Base-by-base conservation (phyloP, 2,888 invertebrate species). In the Drosophila sordidapex region DNA sequence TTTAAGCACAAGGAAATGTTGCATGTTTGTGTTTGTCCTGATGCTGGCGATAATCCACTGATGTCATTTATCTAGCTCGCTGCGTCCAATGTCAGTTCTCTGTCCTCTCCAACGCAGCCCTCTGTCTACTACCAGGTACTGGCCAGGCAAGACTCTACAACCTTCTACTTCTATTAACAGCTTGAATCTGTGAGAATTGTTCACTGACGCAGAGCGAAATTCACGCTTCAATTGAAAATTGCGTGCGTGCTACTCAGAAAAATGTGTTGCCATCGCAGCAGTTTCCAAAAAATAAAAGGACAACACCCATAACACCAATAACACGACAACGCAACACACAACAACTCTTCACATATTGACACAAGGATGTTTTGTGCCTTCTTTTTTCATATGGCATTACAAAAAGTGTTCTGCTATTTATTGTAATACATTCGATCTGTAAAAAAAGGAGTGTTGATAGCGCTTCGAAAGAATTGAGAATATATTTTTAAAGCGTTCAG, bases 191-290 rank as follows among this genome's bases (percentile, higher is more conserved):
- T 36, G 65, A 66, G 76, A 81, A 89, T 89, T 89, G 90, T 77
- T 89, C 82, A 86, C 78, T 79, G 75, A 79, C 81, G 82, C 81
- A 77, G 79, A 82, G 83, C 75, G 62, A 87, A 86, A 81, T 89
- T 89, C 77, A 89, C 89, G 89, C 89, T 90, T 89, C 89, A 81
- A 82, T 89, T 90, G 90, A 70, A 85, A 80, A 88, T 78, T 76
- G 81, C 77, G 74, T 77, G 77, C 72, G 75, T 74, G 82, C 79
- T 83, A 89, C 84, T 87, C 81, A 83, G 87, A 81, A 75, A 87
- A 89, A 89, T 87, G 79, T 87, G 83, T 86, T 82, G 77, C 77
- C 86, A 87, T 73, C 82, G 68, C 68, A 74, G 60, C 76, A 57
- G 64, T 70, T 64, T 54, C 53, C 43, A 71, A 63, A 53, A 21